Conservation (phyloP, 2,888 invertebrate species). For the Antheraea yamamai region DNA sequence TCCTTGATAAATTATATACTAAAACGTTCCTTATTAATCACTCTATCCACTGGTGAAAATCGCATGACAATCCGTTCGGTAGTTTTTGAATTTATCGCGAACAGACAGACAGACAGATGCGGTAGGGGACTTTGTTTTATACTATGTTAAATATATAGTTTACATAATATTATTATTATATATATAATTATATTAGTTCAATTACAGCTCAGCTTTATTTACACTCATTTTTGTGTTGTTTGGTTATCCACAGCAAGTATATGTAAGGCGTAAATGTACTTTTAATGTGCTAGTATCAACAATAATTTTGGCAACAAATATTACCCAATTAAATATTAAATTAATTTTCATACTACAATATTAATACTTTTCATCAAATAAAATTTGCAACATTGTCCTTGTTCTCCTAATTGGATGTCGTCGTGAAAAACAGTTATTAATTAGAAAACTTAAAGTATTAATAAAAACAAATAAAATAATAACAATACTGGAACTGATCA, state of each 20-base stretch:
- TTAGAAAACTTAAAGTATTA: not conserved
- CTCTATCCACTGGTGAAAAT: too few species aligned
- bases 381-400: not conserved
- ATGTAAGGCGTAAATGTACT: too few species aligned
- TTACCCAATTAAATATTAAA: not conserved
- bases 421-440: not conserved
- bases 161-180: too few species aligned
- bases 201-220: not conserved
- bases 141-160: too few species aligned
- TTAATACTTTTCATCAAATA: not conserved
- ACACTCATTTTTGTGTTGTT: not conserved
- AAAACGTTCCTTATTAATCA: too few species aligned
- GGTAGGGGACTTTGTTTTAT: too few species aligned
- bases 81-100: too few species aligned
- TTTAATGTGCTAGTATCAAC: not conserved
- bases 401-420: not conserved
- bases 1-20: too few species aligned
- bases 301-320: not conserved
- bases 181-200: too few species aligned
- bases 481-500: slow-evolving; percentile 11
- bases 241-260: too few species aligned
- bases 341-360: not conserved
- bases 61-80: too few species aligned
- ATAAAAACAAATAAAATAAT: slow-evolving; percentile 5
- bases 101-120: too few species aligned